phyloP scores from a whole-genome alignment of 2,888 invertebrate species.

The Torymus auratus region DNA sequence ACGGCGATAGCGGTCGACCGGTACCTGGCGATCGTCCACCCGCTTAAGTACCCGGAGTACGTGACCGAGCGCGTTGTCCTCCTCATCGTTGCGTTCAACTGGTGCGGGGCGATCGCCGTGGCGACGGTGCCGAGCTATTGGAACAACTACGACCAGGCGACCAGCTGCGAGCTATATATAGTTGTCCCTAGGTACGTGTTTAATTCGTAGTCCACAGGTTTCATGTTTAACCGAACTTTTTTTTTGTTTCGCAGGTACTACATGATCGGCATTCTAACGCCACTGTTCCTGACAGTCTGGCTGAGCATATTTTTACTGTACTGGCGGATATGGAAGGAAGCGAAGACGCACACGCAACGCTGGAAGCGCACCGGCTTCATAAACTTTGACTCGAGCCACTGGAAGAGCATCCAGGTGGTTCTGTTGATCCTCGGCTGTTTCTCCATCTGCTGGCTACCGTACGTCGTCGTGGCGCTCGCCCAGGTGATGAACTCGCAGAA shows the following conservation, averaged over 20 bases:
- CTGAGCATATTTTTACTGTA: slow-evolving; percentile 86
- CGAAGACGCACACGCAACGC: slow-evolving; percentile 84
- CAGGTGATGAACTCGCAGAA: slow-evolving; percentile 80
- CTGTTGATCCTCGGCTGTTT: slow-evolving; percentile 88
- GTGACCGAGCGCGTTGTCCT: slow-evolving; percentile 85
- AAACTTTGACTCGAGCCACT: slow-evolving; percentile 79
- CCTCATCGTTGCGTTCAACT: slow-evolving; percentile 82
- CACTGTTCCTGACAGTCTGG: slow-evolving; percentile 86
- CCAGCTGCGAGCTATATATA: slow-evolving; percentile 83
- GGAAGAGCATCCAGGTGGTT: slow-evolving; percentile 89
- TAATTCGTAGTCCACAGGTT: neutral
- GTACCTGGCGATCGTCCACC: slow-evolving; percentile 88
- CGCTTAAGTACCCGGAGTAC: slow-evolving; percentile 85
- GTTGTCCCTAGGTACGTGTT: slow-evolving; percentile 78
- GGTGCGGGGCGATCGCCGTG: slow-evolving; percentile 83
- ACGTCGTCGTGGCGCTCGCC: slow-evolving; percentile 83
- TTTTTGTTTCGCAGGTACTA: slow-evolving; percentile 61
- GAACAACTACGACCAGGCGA: slow-evolving; percentile 84
- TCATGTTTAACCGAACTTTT: neutral
- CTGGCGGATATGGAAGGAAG: slow-evolving; percentile 88
- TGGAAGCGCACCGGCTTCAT: slow-evolving; percentile 81
- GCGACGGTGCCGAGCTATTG: slow-evolving; percentile 86
- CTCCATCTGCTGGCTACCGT: slow-evolving; percentile 89
- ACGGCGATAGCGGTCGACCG: slow-evolving; percentile 88
- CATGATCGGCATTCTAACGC: slow-evolving; percentile 79